These are phyloP conservation scores for Portevinia maculata DNA, from an alignment of 2,888 invertebrate species.

Conservation along the genomic window DNA sequence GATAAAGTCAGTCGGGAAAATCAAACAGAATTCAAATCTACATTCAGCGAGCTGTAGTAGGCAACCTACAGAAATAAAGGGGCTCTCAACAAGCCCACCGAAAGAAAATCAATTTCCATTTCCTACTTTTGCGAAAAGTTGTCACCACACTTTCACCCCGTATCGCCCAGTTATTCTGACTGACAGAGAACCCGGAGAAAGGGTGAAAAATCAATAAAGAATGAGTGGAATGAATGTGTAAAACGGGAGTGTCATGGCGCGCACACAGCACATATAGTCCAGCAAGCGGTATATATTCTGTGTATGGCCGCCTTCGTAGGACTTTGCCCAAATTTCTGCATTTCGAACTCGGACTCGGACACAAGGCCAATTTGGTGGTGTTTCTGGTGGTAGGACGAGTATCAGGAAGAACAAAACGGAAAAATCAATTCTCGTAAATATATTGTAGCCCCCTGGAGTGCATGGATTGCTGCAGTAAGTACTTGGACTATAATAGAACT, in stretches of 20 bases:
- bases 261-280: conserved; percentile 25
- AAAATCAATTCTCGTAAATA: conserved; percentile 68
- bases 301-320: conserved; percentile 47
- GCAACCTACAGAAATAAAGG: conserved; percentile 20
- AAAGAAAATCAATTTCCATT: conserved; percentile 73
- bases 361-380: conserved; percentile 58
- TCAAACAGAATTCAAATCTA: conserved; percentile 59
- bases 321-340: conserved; percentile 55
- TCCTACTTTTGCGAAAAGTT: conserved; percentile 66
- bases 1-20: conserved; percentile 64
- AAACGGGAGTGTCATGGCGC: conserved; percentile 71
- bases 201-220: conserved; percentile 72
- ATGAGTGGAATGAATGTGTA: conserved; percentile 72
- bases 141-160: conserved; percentile 53
- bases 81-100: conserved; percentile 36
- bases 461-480: conserved; percentile 71
- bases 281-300: conserved; percentile 16
- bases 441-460: conserved; percentile 56
- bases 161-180: conserved; percentile 27
- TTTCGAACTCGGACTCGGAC: conserved; percentile 30
- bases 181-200: conserved; percentile 33
- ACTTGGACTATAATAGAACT: conserved; percentile 45
- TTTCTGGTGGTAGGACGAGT: conserved; percentile 7
- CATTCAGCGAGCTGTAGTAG: conserved; percentile 17
- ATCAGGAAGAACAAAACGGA: conserved; percentile 23